Conservation (phyloP, 1,140 invertebrate genomes). For the Contarinia nasturtii region DNA sequence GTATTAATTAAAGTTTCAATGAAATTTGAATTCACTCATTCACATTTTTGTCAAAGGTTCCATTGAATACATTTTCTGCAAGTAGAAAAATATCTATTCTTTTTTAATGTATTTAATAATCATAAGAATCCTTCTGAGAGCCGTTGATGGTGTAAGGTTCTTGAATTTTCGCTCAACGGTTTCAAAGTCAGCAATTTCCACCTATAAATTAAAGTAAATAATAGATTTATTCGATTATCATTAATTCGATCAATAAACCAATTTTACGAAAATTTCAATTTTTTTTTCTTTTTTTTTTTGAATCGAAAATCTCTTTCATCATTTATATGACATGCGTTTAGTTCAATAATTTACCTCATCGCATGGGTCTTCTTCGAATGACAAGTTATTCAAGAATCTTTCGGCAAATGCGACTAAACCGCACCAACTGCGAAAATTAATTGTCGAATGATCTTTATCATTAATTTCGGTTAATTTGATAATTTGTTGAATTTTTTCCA, state of each 20-base stretch:
- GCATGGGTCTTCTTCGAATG: slow-evolving; percentile 16
- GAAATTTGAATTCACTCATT: too few relatives aligned
- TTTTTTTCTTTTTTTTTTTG: too few relatives aligned
- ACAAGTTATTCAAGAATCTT: slow-evolving; percentile 23
- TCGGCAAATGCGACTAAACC: slow-evolving; percentile 35
- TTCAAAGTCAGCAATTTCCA: slow-evolving; percentile 20
- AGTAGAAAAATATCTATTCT: too few relatives aligned
- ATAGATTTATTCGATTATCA: too few relatives aligned
- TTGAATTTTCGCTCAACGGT: slow-evolving; percentile 16
- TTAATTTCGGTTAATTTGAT: slow-evolving; percentile 6
- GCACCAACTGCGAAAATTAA: slow-evolving; percentile 33
- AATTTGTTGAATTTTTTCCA: slow-evolving; percentile 13
- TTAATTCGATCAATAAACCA: too few relatives aligned
- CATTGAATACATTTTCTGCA: too few relatives aligned
- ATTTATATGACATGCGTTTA: not conserved
- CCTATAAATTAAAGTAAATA: slow-evolving; percentile 3
- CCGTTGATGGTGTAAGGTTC: not conserved
- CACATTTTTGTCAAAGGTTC: too few relatives aligned
- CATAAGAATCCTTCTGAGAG: not conserved
- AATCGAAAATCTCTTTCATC: too few relatives aligned
- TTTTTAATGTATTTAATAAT: not conserved
- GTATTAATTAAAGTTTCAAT: too few relatives aligned
- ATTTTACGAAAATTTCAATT: too few relatives aligned
- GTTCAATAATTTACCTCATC: slow-evolving; percentile 11
- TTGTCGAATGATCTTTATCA: slow-evolving; percentile 2